Base-by-base conservation (phyloP, 2,888 invertebrate species). In the Oegoconia quadripuncta region DNA sequence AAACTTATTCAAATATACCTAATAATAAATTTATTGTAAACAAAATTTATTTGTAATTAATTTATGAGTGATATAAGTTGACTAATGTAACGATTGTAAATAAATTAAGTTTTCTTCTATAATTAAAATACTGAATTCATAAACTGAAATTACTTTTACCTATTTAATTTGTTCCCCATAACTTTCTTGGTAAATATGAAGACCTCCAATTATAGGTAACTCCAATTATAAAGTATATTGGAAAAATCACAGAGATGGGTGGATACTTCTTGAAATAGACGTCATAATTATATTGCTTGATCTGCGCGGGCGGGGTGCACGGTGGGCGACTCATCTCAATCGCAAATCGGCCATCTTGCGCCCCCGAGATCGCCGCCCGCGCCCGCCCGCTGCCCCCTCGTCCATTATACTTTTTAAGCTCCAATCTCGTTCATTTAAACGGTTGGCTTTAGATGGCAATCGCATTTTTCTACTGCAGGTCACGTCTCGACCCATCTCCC, bases 401-500 rank as follows among this genome's bases (percentile, higher is more conserved):
- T 87, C 90, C 90, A 90, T 91, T 90, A 91, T 91, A 91, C 90
- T 90, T 91, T 91, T 91, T 91, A 91, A 91, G 91, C 91, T 83
- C 90, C 91, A 90, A 90, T 90, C 90, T 90, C 89, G 88, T 89
- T 90, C 90, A 90, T 90, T 88, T 91, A 90, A 90, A 90, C 90
- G 90, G 89, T 90, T 90, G 90, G 90, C 90, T 90, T 90, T 90
- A 89, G 89, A 89, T 88, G 84, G 84, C 89, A 90, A 91, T 90
- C 90, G 90, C 90, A 91, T 90, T 91, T 91, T 91, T 91, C 91
- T 89, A 89, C 88, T 88, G 88, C 89, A 89, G 84, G 90, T 90
- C 90, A 91, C 91, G 91, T 91, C 90, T 80, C 84, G 87, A 74
- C 75, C 76, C 80, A 87, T 88, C 89, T 87, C 84, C 81, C 77